These are phyloP conservation scores for Mesoclemmys tuberculata DNA, from an alignment of 2,113 vertebrate species.

Conservation along the genomic window DNA sequence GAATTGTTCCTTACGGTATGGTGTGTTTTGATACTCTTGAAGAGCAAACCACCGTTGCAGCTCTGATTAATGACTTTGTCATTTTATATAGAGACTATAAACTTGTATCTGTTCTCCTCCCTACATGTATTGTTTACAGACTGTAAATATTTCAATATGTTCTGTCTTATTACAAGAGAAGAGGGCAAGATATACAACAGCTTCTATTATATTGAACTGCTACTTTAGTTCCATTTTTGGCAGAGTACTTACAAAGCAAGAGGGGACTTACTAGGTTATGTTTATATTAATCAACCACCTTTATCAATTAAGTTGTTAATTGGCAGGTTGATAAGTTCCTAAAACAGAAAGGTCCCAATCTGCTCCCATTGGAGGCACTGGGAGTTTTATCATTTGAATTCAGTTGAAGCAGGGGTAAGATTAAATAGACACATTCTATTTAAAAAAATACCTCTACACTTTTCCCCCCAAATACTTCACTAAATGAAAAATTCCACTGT, in stretches of 20 bases:
- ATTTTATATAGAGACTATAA: neutral
- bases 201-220: neutral
- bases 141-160: neutral
- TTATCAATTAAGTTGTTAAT: conserved; percentile 8
- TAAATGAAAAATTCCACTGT: neutral
- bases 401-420: neutral
- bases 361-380: neutral
- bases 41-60: neutral
- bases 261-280: neutral
- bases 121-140: neutral
- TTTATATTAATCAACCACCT: neutral
- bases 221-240: neutral
- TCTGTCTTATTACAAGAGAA: neutral
- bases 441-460: neutral
- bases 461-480: neutral
- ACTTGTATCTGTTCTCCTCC: neutral
- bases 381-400: neutral
- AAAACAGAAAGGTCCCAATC: neutral
- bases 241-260: neutral
- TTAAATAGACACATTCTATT: neutral
- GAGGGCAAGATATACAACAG: neutral
- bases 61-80: neutral
- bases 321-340: neutral
- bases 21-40: neutral
- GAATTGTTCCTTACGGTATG: neutral